phyloP scores from a whole-genome alignment of 2,113 vertebrate genomes.

The human (Homo sapiens) region DNA sequence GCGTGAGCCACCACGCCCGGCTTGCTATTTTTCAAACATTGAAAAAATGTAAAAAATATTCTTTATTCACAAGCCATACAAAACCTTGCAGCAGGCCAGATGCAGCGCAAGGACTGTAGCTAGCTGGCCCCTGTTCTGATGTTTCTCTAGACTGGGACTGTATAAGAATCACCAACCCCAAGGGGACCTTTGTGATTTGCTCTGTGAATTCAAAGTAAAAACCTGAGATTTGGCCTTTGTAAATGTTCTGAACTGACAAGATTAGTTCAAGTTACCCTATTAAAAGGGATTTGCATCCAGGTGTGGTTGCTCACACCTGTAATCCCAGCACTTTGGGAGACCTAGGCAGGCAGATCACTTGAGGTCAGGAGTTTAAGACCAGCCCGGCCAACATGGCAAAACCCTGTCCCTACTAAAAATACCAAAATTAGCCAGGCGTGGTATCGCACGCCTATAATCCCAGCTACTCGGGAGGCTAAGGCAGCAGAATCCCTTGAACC shows the following conservation, averaged over 20 bases:
- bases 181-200: slow-evolving; percentile 37
- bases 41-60: not conserved
- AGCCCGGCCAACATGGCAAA: too few relatives aligned
- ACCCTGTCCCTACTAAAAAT: not conserved
- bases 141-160: not conserved
- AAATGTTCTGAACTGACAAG: not conserved
- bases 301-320: not conserved
- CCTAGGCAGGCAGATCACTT: too few relatives aligned
- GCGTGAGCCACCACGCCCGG: too few relatives aligned
- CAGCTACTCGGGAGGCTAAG: not conserved
- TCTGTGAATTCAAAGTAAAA: not conserved
- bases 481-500: not conserved
- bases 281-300: not conserved
- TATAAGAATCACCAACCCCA: not conserved
- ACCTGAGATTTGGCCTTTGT: not conserved
- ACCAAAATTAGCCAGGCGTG: not conserved
- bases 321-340: not conserved
- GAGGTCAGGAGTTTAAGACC: too few relatives aligned
- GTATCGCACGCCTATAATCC: not conserved
- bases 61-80: not conserved
- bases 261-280: not conserved
- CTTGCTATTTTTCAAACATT: not conserved
- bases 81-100: not conserved
- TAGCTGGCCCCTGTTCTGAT: not conserved
- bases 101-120: not conserved